Evolutionary conservation across 2,113 vertebrate species (phyloP).

Genomic region (Butorides virescens): DNA sequence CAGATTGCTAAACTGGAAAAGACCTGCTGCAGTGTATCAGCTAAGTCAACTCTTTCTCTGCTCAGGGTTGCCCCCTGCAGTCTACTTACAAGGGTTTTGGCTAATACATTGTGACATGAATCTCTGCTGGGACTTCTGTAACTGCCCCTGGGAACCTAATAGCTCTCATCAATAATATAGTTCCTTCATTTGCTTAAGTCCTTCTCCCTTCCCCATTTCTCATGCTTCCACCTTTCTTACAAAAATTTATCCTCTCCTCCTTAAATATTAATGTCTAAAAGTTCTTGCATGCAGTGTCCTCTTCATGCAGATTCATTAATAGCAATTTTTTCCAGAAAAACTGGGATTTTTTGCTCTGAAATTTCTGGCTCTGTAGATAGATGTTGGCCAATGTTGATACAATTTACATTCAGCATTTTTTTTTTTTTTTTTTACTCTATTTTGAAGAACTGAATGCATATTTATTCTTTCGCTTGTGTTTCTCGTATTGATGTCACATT

Average conservation of each 20-base stretch:
- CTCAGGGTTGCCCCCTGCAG: not conserved
- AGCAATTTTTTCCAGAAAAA: not conserved
- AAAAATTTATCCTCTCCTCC: not conserved
- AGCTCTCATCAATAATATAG: not conserved
- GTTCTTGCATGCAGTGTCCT: not conserved
- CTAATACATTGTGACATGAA: not conserved
- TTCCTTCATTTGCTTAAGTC: not conserved
- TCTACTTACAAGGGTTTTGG: not conserved
- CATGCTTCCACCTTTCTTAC: not conserved
- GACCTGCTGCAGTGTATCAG: not conserved
- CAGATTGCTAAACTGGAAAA: not conserved
- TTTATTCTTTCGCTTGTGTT: constrained; percentile 39
- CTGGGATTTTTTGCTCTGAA: not conserved
- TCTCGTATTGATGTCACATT: constrained; percentile 37
- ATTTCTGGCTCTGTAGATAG: not conserved
- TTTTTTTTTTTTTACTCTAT: not conserved
- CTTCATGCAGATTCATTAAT: not conserved
- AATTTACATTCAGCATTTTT: not conserved
- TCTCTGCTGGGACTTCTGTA: not conserved
- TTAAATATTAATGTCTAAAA: not conserved
- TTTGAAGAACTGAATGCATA: not conserved
- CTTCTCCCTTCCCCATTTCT: not conserved
- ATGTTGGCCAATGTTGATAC: not conserved
- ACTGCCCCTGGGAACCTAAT: not conserved
- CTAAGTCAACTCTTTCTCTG: not conserved